Percentiles rank a stretch among this genome's conserved stretches.
Conservation (phyloP, 2,888 invertebrate genomes). For the Tethea ocularis region DNA sequence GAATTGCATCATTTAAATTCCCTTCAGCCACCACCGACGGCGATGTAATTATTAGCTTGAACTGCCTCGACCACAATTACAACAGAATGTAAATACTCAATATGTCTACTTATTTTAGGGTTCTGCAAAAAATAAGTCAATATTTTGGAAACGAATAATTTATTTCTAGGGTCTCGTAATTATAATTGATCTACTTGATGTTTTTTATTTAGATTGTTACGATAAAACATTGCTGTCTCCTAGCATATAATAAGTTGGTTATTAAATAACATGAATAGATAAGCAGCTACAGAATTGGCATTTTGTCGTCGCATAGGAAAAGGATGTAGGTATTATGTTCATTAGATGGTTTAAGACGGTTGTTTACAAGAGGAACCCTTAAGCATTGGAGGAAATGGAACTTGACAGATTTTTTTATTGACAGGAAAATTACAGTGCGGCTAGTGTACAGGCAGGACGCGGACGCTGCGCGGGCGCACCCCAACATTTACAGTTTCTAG, state of each 20-base stretch:
- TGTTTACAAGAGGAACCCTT: constrained; percentile 1
- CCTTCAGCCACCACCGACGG: constrained; percentile 15
- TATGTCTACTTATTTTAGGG: constrained; percentile 30
- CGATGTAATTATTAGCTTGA: constrained; percentile 37
- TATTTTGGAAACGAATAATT: too few species aligned
- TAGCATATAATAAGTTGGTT: too few species aligned
- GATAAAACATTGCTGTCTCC: too few species aligned
- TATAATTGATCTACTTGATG: too few species aligned
- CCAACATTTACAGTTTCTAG: constrained; percentile 49
- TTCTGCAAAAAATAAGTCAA: constrained; percentile 19
- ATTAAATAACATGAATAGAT: too few species aligned
- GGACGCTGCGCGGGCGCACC: constrained; percentile 26
- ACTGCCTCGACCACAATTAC: constrained; percentile 37
- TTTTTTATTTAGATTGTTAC: too few species aligned
- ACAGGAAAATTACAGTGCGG: constrained; percentile 42
- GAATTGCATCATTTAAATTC: not conserved
- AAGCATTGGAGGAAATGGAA: constrained; percentile 7
- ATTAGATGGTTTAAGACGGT: not conserved
- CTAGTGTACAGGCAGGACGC: constrained; percentile 34
- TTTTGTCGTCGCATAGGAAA: not conserved
- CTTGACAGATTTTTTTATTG: constrained; percentile 35
- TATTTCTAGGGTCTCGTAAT: too few species aligned
- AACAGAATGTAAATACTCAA: constrained; percentile 23
- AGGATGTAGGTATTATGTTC: not conserved
- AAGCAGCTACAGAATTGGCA: not conserved